Evolutionary conservation across 2,797 vertebrate species (phyloP).

Genomic region (Pelodytes ibericus): DNA sequence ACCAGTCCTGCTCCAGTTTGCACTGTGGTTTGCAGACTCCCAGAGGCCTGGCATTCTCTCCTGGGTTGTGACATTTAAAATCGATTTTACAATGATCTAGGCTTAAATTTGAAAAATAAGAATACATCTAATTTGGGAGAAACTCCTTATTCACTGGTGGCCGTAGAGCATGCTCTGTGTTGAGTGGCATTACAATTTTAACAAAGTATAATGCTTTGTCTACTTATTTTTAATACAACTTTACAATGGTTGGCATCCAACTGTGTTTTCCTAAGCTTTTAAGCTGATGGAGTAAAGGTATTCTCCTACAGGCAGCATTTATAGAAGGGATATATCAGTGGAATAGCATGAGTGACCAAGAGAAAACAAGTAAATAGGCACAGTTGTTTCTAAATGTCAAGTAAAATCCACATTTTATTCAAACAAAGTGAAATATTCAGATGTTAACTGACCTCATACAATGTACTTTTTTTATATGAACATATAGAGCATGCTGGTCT

Average conservation of each 20-base stretch:
- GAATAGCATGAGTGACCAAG: slow-evolving; percentile 2
- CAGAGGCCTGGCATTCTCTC: too few species aligned
- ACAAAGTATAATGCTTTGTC: background rate
- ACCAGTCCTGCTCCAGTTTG: too few species aligned
- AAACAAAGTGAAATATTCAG: slow-evolving; percentile 19
- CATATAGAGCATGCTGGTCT: too few species aligned
- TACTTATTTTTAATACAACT: background rate
- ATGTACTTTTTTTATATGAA: background rate
- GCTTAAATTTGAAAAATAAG: too few species aligned
- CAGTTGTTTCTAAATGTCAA: slow-evolving; percentile 10
- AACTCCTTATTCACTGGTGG: background rate
- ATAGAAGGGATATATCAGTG: background rate
- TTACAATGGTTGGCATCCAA: background rate
- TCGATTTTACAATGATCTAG: too few species aligned
- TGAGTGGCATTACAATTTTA: background rate
- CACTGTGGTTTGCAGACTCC: too few species aligned
- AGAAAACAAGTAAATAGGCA: slow-evolving; percentile 3
- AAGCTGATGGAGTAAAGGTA: background rate
- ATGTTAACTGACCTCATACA: slow-evolving; percentile 9
- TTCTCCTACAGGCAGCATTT: slow-evolving; percentile 8
- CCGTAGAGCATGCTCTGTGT: background rate
- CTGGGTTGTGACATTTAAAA: too few species aligned
- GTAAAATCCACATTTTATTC: slow-evolving; percentile 10
- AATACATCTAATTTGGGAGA: too few species aligned
- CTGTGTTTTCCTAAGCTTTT: background rate